phyloP scores from a whole-genome alignment of 2,113 vertebrate species.

The Sander lucioperca region DNA sequence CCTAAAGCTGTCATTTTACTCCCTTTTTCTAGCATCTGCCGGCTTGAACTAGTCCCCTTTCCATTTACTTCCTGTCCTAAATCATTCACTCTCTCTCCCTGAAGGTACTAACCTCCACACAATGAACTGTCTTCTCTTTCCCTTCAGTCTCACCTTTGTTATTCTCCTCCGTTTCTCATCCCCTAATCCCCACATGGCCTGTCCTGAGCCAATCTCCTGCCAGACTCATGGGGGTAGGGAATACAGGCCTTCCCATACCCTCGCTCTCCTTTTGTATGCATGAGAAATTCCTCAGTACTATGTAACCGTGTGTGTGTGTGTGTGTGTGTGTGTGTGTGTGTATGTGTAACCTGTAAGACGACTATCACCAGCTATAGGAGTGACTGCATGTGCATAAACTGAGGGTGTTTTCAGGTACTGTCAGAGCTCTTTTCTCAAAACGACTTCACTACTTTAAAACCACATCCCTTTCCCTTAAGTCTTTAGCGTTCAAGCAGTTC shows the following conservation, averaged over 20 bases:
- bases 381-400: conserved; percentile 19
- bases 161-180: conserved; percentile 18
- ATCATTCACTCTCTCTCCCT: not conserved
- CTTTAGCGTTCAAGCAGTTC: conserved; percentile 31
- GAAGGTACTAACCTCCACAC: conserved; percentile 10
- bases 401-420: conserved; percentile 38
- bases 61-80: conserved; percentile 6
- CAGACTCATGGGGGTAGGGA: conserved; percentile 42
- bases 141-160: conserved; percentile 29
- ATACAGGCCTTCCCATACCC: conserved; percentile 24
- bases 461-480: conserved; percentile 71
- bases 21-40: not conserved
- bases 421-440: conserved; percentile 39
- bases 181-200: conserved; percentile 52
- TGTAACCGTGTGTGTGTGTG: conserved; percentile 21
- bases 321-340: conserved; percentile 19
- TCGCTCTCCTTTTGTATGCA: conserved; percentile 51
- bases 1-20: not conserved
- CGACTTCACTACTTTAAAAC: conserved; percentile 50
- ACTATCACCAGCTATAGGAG: conserved; percentile 54
- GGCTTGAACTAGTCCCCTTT: conserved; percentile 23
- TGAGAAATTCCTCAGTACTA: conserved; percentile 57
- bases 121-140: conserved; percentile 18
- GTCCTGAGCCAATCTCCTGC: conserved; percentile 59
- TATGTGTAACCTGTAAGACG: conserved; percentile 63